These are phyloP conservation scores for Lamellibrachia satsuma DNA, from an alignment of 2,888 invertebrate species.

Conservation along the genomic window DNA sequence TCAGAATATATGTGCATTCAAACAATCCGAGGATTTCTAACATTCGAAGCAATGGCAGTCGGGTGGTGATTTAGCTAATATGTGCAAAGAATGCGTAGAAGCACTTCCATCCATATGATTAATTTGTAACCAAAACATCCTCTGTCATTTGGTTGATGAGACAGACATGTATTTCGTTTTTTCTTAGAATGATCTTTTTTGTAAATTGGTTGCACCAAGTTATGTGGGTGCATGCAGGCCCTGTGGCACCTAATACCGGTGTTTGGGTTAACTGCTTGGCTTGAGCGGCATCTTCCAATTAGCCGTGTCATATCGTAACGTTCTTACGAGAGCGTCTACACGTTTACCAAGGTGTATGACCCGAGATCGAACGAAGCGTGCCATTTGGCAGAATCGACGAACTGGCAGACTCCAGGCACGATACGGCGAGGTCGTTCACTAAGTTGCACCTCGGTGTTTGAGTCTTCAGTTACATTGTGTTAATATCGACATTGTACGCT, in stretches of 20 bases:
- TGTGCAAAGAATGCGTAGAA: too few species aligned
- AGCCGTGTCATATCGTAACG: background rate
- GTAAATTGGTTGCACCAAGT: background rate
- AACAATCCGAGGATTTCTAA: background rate
- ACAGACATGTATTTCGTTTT: background rate
- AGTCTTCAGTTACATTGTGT: constrained; percentile 4
- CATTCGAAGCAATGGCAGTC: too few species aligned
- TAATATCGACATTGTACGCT: background rate
- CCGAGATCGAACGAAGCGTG: background rate
- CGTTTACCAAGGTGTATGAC: background rate
- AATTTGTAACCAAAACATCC: background rate
- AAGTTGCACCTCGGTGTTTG: background rate
- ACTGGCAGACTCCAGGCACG: background rate
- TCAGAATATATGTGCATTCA: background rate
- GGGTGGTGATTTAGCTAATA: too few species aligned
- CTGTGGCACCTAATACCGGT: background rate
- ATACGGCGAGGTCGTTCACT: background rate
- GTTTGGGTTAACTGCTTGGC: background rate
- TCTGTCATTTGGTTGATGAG: background rate
- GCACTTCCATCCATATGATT: background rate
- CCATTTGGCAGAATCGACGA: background rate
- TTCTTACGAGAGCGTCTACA: background rate
- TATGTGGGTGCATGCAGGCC: background rate
- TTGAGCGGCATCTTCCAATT: background rate
- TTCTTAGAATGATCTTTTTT: background rate